Evolutionary conservation across 2,888 invertebrate species (phyloP).

Genomic region (Cantharis rustica): DNA sequence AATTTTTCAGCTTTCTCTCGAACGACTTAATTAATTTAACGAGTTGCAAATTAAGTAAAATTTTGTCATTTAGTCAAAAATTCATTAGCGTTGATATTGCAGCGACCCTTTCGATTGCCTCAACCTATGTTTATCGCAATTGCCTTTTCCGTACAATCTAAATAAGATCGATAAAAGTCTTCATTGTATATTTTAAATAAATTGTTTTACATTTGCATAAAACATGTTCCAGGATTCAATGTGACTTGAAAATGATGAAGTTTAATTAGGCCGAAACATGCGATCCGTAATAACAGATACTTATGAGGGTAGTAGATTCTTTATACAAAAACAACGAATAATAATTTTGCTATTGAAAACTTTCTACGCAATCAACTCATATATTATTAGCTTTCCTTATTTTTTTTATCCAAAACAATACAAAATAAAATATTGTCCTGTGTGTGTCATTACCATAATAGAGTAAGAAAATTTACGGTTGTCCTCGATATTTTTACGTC

Average conservation of each 20-base stretch:
- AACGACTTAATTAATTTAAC: not conserved
- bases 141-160: not conserved
- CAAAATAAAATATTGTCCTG: not conserved
- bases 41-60: not conserved
- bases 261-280: slow-evolving; percentile 1
- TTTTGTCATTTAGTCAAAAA: not conserved
- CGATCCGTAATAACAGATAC: slow-evolving; percentile 1
- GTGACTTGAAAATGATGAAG: slow-evolving; percentile 2
- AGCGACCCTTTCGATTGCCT: not conserved
- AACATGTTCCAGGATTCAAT: not conserved
- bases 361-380: not conserved
- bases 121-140: not conserved
- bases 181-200: slow-evolving; percentile 1
- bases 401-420: not conserved
- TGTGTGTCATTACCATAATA: not conserved
- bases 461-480: not conserved
- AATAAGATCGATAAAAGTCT: not conserved
- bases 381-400: not conserved
- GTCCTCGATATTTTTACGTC: not conserved
- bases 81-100: not conserved
- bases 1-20: not conserved
- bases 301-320: not conserved
- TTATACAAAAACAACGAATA: not conserved
- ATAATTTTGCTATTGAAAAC: not conserved
- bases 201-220: not conserved